Conservation (phyloP, 2,113 vertebrate genomes). For the Xyliphius kryptos region DNA sequence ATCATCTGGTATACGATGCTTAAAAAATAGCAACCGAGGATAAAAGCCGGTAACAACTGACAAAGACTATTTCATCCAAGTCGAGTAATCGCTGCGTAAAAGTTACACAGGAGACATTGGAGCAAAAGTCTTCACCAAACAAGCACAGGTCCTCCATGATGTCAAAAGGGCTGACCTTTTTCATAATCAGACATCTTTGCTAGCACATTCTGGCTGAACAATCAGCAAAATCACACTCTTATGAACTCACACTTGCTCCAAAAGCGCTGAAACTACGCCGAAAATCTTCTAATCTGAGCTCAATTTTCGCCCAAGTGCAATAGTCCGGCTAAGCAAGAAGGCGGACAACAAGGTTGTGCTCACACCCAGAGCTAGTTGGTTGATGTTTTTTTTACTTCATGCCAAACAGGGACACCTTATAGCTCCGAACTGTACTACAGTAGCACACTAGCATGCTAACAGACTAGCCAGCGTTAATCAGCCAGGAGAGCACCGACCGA, state of each 20-base stretch:
- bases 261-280: no score
- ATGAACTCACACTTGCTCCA: no score
- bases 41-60: constrained; percentile 12
- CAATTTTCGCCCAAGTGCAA: constrained; percentile 9
- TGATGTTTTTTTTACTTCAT: constrained; percentile 21
- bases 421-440: no score
- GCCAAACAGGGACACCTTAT: no score
- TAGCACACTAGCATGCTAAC: no score
- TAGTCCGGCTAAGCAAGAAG: not conserved
- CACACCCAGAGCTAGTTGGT: constrained; percentile 11
- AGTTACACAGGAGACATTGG: no score
- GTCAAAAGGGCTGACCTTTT: constrained; percentile 55
- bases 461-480: no score
- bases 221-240: no score
- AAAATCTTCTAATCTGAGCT: no score
- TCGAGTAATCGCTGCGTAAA: constrained; percentile 16
- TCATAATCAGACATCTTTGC: constrained; percentile 44
- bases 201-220: no score
- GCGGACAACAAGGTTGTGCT: not conserved
- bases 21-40: no score
- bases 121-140: constrained; percentile 36
- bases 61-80: constrained; percentile 16
- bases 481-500: constrained; percentile 12
- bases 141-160: constrained; percentile 55
- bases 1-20: no score